Conservation (phyloP, 2,888 invertebrate species). For the Coelogynopora nodosa region DNA sequence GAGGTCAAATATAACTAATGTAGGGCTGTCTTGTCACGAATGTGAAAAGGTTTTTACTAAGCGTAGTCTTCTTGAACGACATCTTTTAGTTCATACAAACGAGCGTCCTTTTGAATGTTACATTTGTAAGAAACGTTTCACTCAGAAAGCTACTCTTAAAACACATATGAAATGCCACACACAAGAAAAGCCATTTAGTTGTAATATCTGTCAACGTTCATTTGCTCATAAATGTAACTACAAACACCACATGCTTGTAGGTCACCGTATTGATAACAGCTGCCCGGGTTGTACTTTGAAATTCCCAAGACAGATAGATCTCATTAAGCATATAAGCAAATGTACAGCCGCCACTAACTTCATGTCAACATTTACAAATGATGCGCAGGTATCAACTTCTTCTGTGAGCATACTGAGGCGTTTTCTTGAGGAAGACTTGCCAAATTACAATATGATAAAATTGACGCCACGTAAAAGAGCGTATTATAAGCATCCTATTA, state of each 20-base stretch:
- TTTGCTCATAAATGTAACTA: conserved; percentile 6
- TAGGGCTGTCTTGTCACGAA: background rate
- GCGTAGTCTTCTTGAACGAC: conserved; percentile 25
- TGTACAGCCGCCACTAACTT: background rate
- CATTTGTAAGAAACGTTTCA: background rate
- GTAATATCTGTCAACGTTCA: background rate
- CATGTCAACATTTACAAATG: background rate
- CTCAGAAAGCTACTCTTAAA: background rate
- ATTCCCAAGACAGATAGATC: background rate
- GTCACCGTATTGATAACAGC: background rate
- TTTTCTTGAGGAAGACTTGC: background rate
- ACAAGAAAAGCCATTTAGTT: background rate
- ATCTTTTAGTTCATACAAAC: conserved; percentile 22
- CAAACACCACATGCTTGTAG: background rate
- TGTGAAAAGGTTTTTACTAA: conserved; percentile 30
- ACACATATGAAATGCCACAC: background rate
- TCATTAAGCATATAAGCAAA: background rate
- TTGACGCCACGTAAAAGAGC: background rate
- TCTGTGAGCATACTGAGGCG: background rate
- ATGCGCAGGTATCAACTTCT: background rate
- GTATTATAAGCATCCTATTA: background rate
- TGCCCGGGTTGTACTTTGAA: background rate
- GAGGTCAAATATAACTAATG: background rate
- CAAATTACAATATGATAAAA: background rate
- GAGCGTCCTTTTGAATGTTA: background rate